Conservation (phyloP, 2,797 vertebrate genomes). For the Australoheros facetus region DNA sequence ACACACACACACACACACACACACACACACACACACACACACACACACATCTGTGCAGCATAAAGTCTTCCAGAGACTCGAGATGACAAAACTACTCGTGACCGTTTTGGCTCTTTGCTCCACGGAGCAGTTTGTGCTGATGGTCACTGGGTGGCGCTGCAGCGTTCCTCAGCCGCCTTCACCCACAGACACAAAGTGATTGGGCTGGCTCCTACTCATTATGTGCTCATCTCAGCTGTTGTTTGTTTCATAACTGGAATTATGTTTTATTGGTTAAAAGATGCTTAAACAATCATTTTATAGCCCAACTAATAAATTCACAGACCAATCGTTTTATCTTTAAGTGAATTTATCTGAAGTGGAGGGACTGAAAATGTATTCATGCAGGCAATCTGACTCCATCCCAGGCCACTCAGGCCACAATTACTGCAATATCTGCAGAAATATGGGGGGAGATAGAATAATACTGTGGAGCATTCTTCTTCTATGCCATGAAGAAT, state of each 20-base stretch:
- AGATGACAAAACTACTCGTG: conserved; percentile 9
- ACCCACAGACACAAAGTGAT: neutral
- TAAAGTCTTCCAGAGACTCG: neutral
- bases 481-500: neutral
- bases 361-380: too few relatives aligned
- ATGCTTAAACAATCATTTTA: neutral
- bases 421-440: too few relatives aligned
- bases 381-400: too few relatives aligned
- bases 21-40: too few relatives aligned
- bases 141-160: conserved; percentile 13
- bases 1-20: too few relatives aligned
- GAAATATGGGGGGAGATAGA: too few relatives aligned
- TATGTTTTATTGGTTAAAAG: too few relatives aligned
- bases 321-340: neutral
- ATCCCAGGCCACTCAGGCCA: too few relatives aligned
- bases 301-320: neutral
- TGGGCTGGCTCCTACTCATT: neutral
- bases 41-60: neutral
- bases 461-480: too few relatives aligned
- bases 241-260: too few relatives aligned
- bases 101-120: neutral
- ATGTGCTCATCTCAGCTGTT: neutral
- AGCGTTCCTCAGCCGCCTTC: neutral
- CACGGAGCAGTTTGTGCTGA: neutral
- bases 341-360: too few relatives aligned